phyloP scores from a whole-genome alignment of 2,113 vertebrate species.

The Rhinoderma darwinii region DNA sequence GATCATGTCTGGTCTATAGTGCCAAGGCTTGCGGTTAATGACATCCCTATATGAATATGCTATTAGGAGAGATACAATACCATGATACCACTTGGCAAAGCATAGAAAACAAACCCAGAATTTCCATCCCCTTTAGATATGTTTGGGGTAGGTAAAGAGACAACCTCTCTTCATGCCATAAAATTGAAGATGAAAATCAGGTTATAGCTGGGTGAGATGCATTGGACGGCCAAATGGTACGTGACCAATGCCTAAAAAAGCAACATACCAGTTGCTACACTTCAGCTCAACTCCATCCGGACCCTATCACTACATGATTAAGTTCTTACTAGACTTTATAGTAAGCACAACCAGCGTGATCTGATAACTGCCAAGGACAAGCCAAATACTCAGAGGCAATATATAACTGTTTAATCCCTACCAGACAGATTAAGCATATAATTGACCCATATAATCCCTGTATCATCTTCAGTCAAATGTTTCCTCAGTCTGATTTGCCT shows the following conservation, averaged over 20 bases:
- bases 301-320: constrained; percentile 73
- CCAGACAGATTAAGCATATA: constrained; percentile 99
- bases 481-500: constrained; percentile 72
- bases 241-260: constrained; percentile 68
- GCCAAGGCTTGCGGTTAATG: not conserved
- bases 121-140: no score
- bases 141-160: no score
- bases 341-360: constrained; percentile 85
- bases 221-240: constrained; percentile 72
- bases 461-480: constrained; percentile 85
- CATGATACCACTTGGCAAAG: not conserved
- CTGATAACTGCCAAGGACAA: constrained; percentile 94
- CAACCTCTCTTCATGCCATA: not conserved
- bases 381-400: constrained; percentile 93
- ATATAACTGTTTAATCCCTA: constrained; percentile 89
- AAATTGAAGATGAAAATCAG: no score
- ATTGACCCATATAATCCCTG: constrained; percentile 97
- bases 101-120: not conserved
- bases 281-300: constrained; percentile 61
- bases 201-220: no score
- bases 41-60: not conserved
- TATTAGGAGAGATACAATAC: not conserved
- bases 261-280: constrained; percentile 58
- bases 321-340: constrained; percentile 79
- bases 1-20: not conserved